Evolutionary conservation across 2,888 invertebrate genomes (phyloP).

Genomic region (Mythimna ferrago): DNA sequence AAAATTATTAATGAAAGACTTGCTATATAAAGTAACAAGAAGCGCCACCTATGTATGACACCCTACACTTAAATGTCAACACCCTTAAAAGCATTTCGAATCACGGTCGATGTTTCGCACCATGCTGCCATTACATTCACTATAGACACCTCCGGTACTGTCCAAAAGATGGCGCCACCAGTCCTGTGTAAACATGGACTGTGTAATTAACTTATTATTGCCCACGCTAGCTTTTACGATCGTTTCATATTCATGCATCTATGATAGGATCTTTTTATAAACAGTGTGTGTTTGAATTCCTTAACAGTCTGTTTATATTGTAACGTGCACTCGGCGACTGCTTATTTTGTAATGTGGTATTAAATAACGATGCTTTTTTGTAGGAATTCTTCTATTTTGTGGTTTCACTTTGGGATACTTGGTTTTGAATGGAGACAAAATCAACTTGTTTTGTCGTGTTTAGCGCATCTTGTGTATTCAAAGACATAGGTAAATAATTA

Average conservation of each 20-base stretch:
- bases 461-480: neutral
- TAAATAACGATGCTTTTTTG: slow-evolving; percentile 16
- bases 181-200: slow-evolving; percentile 17
- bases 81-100: neutral
- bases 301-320: slow-evolving; percentile 49
- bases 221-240: slow-evolving; percentile 62
- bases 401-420: slow-evolving; percentile 38
- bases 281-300: slow-evolving; percentile 55
- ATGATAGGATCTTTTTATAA: slow-evolving; percentile 61
- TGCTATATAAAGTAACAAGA: neutral
- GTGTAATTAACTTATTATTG: slow-evolving; percentile 57
- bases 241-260: slow-evolving; percentile 60
- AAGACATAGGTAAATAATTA: neutral
- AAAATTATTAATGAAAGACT: too few species aligned
- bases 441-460: slow-evolving; percentile 12
- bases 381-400: slow-evolving; percentile 15
- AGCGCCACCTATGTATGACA: slow-evolving; percentile 38
- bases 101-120: neutral
- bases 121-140: neutral
- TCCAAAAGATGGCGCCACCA: slow-evolving; percentile 59
- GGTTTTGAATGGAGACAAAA: slow-evolving; percentile 27
- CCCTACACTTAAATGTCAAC: neutral
- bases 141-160: neutral
- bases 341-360: slow-evolving; percentile 41
- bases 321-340: slow-evolving; percentile 27